Conservation (phyloP, 2,797 vertebrate genomes). For the Pelochelys cantorii region DNA sequence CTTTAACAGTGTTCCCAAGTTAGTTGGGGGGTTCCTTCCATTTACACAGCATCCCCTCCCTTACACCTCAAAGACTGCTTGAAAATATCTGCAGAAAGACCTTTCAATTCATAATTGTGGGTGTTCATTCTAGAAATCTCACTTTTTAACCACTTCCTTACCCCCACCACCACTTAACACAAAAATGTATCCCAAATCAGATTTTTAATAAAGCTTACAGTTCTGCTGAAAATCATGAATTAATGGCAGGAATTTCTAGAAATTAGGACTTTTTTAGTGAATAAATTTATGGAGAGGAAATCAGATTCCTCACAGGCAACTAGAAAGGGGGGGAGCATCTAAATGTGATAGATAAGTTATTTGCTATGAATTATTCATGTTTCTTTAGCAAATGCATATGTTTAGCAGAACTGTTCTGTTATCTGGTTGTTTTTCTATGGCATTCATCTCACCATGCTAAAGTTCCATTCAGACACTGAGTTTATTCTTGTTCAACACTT, state of each 20-base stretch:
- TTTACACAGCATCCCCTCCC: not conserved
- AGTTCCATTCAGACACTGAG: not conserved
- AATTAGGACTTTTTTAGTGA: not conserved
- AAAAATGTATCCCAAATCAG: not conserved
- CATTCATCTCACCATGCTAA: not conserved
- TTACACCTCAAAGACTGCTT: not conserved
- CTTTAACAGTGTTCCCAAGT: not conserved
- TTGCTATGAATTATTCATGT: constrained; percentile 1
- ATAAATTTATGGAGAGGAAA: not conserved
- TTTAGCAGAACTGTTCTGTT: not conserved
- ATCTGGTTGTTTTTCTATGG: not conserved
- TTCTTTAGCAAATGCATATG: not conserved
- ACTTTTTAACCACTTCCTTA: not conserved
- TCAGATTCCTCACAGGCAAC: not conserved
- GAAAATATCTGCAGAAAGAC: not conserved
- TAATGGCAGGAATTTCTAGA: not conserved
- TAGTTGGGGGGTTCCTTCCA: not conserved
- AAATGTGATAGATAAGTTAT: not conserved
- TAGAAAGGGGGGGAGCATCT: too few relatives aligned
- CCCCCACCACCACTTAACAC: not conserved
- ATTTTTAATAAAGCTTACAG: not conserved
- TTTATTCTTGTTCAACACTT: not conserved
- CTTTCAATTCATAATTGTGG: not conserved
- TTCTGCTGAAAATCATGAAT: not conserved
- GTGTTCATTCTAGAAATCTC: not conserved